Percentiles rank a stretch among this genome's conserved stretches.
phyloP scores from a whole-genome alignment of 23 tunicate species.

The Aplidium turbinatum region DNA sequence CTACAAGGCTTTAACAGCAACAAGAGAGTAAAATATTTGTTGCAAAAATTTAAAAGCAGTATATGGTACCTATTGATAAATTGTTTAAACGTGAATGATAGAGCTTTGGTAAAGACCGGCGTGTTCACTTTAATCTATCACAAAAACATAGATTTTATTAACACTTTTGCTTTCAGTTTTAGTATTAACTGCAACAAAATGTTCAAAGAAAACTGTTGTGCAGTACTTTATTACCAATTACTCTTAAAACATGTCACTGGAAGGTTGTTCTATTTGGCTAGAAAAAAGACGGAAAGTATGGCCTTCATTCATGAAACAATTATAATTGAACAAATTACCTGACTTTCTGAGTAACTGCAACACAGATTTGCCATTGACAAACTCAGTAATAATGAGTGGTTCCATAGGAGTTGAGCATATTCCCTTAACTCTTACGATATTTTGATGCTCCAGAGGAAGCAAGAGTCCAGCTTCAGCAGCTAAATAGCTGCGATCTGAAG shows the following conservation, averaged over 20 bases:
- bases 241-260: background rate
- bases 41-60: too few species aligned
- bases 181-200: slow-evolving; percentile 1
- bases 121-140: too few species aligned
- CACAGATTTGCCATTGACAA: slow-evolving; percentile 71
- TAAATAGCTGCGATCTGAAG: slow-evolving; percentile 73
- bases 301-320: background rate
- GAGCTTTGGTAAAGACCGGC: too few species aligned
- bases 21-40: too few species aligned
- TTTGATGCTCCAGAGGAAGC: slow-evolving; percentile 56
- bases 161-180: too few species aligned
- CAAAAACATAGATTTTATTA: too few species aligned
- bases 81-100: too few species aligned
- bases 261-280: background rate
- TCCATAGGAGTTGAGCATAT: slow-evolving; percentile 64
- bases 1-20: too few species aligned
- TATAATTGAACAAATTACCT: slow-evolving; percentile 19
- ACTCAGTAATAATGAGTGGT: slow-evolving; percentile 70
- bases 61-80: too few species aligned
- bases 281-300: background rate
- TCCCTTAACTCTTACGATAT: slow-evolving; percentile 63
- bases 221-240: too few species aligned
- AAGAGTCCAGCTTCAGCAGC: slow-evolving; percentile 81
- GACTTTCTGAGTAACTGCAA: slow-evolving; percentile 19
- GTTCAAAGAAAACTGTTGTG: too few species aligned